Evolutionary conservation across 2,797 vertebrate genomes (phyloP).

Genomic region (Hoplostethus atlanticus): DNA sequence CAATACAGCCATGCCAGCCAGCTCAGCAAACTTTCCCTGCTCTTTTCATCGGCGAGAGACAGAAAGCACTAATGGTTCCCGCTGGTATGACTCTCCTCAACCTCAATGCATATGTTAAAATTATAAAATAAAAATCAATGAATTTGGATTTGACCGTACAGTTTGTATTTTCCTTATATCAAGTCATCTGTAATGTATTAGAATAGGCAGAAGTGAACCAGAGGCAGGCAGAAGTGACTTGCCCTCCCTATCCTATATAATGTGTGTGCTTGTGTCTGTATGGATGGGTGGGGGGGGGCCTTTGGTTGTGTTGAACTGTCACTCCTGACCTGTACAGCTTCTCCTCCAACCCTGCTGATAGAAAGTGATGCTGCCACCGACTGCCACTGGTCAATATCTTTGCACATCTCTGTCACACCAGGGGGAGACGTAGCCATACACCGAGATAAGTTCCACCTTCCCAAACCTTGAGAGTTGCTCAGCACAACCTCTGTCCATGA

Average conservation of each 20-base stretch:
- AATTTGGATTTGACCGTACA: not conserved
- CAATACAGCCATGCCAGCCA: slow-evolving; percentile 3
- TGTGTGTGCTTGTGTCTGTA: too few species aligned
- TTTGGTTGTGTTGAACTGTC: too few species aligned
- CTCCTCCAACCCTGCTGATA: too few species aligned
- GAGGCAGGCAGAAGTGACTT: too few species aligned
- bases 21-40: slow-evolving; percentile 13
- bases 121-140: slow-evolving; percentile 3
- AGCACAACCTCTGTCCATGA: slow-evolving; percentile 39
- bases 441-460: slow-evolving; percentile 33
- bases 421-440: slow-evolving; percentile 22
- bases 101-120: slow-evolving; percentile 1
- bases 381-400: slow-evolving; percentile 10
- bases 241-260: too few species aligned
- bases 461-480: slow-evolving; percentile 31
- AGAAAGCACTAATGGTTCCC: not conserved
- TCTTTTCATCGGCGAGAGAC: not conserved
- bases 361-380: too few species aligned
- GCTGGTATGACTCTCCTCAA: not conserved
- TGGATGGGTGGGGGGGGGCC: too few species aligned
- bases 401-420: slow-evolving; percentile 17
- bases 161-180: too few species aligned
- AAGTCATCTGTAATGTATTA: too few species aligned
- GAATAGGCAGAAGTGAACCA: too few species aligned
- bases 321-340: too few species aligned